Percentiles rank a stretch among this genome's conserved stretches.
Evolutionary conservation across 2,888 invertebrate genomes (phyloP).

Genomic region (Lithodes maja): DNA sequence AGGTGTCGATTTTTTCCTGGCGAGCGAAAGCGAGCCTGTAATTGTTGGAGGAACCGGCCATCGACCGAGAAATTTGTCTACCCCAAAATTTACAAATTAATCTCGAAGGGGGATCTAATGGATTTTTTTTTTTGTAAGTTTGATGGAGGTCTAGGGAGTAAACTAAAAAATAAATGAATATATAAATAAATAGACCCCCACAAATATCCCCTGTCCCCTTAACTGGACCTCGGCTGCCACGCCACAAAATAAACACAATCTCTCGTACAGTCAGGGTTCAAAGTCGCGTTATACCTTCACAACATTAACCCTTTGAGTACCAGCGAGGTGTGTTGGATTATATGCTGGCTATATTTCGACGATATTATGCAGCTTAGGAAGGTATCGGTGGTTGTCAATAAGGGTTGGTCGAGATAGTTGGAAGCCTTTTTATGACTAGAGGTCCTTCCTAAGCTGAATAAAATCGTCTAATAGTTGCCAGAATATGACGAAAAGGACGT

Average conservation of each 20-base stretch:
- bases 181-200: too few relatives aligned
- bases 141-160: too few relatives aligned
- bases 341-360: neutral
- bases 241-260: neutral
- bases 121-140: too few relatives aligned
- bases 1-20: too few relatives aligned
- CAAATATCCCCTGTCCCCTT: neutral
- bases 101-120: too few relatives aligned
- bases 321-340: neutral
- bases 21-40: too few relatives aligned
- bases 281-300: too few relatives aligned
- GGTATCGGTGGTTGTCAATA: neutral
- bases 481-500: neutral
- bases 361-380: neutral
- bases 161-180: too few relatives aligned
- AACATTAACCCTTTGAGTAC: neutral
- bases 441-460: neutral
- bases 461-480: slow-evolving; percentile 5
- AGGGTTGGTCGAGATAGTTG: too few relatives aligned
- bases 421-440: neutral
- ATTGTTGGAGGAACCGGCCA: too few relatives aligned
- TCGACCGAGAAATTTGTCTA: too few relatives aligned
- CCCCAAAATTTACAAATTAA: too few relatives aligned
- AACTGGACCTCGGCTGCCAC: neutral
- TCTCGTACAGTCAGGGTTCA: neutral